phyloP scores from a whole-genome alignment of 2,797 vertebrate species.

The Sebastes cheni region DNA sequence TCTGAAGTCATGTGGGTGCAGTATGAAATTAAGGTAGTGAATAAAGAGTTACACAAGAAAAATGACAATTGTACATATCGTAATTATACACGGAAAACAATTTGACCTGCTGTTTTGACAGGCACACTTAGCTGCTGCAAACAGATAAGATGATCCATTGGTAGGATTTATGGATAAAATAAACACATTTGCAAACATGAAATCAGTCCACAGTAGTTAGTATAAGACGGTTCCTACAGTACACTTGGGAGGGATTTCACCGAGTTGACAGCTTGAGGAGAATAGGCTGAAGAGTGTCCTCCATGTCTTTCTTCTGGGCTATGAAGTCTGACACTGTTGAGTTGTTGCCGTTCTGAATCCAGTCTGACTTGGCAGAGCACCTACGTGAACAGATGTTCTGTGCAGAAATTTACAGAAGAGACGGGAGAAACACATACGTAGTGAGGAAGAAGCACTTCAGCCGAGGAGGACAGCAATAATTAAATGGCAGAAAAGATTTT shows the following conservation, averaged over 20 bases:
- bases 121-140: not conserved
- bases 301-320: slow-evolving; percentile 79
- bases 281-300: slow-evolving; percentile 73
- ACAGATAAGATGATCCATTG: not conserved
- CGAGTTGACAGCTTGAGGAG: slow-evolving; percentile 72
- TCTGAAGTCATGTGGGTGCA: not conserved
- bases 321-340: slow-evolving; percentile 72
- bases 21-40: not conserved
- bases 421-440: not conserved
- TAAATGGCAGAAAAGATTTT: not conserved
- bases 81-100: not conserved
- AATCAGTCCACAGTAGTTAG: not conserved
- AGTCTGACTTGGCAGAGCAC: slow-evolving; percentile 77
- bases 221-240: not conserved
- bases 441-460: not conserved
- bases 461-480: not conserved
- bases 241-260: not conserved
- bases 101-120: not conserved
- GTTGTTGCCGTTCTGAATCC: slow-evolving; percentile 75
- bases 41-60: not conserved
- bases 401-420: not conserved
- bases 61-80: not conserved
- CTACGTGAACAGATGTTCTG: slow-evolving; percentile 71
- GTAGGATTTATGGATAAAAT: not conserved
- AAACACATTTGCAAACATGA: not conserved